Evolutionary conservation across 1,140 invertebrate genomes (phyloP).

Genomic region (Bombus superbus): DNA sequence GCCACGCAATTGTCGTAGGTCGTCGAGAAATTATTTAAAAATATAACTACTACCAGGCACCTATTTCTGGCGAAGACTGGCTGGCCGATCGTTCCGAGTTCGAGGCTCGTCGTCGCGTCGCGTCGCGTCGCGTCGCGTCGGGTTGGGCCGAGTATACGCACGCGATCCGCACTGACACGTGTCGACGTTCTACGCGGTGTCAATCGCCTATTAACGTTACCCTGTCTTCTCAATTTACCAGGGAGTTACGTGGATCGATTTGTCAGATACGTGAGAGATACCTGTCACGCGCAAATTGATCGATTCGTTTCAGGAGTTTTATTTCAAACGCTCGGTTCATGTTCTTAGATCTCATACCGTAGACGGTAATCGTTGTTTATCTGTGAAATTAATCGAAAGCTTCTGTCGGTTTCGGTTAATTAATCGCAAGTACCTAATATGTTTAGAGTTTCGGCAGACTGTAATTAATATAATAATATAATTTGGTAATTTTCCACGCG

Average conservation of each 20-base stretch:
- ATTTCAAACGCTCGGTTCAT: not conserved
- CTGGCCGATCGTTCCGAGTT: constrained; percentile 7
- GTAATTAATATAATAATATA: not conserved
- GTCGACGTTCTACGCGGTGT: constrained; percentile 37
- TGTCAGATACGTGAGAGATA: not conserved
- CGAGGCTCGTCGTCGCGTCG: not conserved
- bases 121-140: not conserved
- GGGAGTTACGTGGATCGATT: constrained; percentile 28
- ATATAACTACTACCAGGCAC: constrained; percentile 18
- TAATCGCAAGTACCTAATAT: not conserved
- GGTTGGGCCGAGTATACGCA: constrained; percentile 25
- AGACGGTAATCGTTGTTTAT: not conserved
- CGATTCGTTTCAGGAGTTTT: not conserved
- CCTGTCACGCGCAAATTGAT: not conserved
- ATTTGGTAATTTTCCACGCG: not conserved
- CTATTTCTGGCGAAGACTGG: constrained; percentile 48
- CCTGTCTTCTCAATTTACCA: constrained; percentile 32
- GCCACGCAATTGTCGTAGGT: constrained; percentile 54
- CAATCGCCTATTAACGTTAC: constrained; percentile 46
- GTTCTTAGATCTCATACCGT: not conserved
- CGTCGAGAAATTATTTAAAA: constrained; percentile 58
- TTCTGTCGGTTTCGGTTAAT: not conserved
- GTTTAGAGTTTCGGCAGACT: not conserved
- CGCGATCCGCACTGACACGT: constrained; percentile 42
- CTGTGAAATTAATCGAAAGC: not conserved